These are phyloP conservation scores for Radopholus similis DNA, from an alignment of 1,140 invertebrate species.

Conservation along the genomic window DNA sequence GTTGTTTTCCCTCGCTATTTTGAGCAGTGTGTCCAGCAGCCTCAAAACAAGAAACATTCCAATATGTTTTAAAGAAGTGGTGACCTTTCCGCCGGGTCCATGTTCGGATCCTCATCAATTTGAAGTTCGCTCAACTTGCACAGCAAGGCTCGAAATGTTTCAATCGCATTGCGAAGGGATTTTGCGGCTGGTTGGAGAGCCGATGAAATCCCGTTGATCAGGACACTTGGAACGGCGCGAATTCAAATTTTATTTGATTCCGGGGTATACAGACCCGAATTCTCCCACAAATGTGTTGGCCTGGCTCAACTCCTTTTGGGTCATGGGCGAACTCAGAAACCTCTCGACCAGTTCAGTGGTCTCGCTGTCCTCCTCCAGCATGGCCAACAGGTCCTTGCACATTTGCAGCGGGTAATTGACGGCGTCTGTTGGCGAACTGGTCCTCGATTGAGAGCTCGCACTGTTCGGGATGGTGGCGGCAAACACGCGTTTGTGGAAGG, in stretches of 20 bases:
- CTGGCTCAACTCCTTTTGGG: conserved; percentile 2
- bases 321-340: background rate
- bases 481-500: conserved; percentile 15
- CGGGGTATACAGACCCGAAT: background rate
- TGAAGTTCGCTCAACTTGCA: background rate
- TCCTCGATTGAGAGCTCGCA: background rate
- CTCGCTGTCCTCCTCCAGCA: background rate
- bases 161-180: background rate
- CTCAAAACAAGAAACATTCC: background rate
- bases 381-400: conserved; percentile 1
- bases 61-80: background rate
- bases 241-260: background rate
- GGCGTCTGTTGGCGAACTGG: background rate
- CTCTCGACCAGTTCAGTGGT: background rate
- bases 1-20: background rate
- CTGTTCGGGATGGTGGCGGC: background rate
- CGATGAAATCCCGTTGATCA: conserved; percentile 1
- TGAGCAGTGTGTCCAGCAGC: background rate
- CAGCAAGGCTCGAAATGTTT: background rate
- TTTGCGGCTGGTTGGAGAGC: background rate
- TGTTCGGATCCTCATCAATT: background rate
- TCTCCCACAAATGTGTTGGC: background rate
- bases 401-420: background rate
- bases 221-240: background rate
- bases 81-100: background rate